Base-by-base conservation (phyloP, 2,888 invertebrate genomes). In the Acrocera orbiculus region DNA sequence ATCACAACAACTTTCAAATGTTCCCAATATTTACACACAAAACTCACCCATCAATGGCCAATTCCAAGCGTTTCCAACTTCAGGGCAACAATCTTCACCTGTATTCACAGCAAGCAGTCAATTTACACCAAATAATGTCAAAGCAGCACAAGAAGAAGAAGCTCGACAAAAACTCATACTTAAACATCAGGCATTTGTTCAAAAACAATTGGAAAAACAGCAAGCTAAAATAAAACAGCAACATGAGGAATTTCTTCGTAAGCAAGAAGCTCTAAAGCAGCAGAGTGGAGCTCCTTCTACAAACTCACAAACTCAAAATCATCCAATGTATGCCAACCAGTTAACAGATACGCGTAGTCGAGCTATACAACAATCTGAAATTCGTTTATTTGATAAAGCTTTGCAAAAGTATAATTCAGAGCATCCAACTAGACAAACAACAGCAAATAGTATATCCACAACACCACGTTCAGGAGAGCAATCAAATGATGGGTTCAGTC, bases 161-260 rank as follows among this genome's bases (percentile, higher is more conserved):
- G 78, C 80, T 42, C 69, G 76, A 43, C 75, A 76, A 45, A 67
- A 73, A 41, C 66, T 77, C 4, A 77, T 77, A 38, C 75, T 76
- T 44, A 77, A 76, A 47, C 77, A 77, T 43, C 79, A 80, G 46
- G 70, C 80, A 43, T 74, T 80, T 44, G 69, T 78, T 4, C 79
- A 81, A 46, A 79, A 76, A 47, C 80, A 80, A 47, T 80, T 81
- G 45, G 70, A 81, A 44, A 78, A 78, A 44, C 75, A 78, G 27
- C 73, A 80, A 47, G 75, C 77, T 47, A 81, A 81, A 49, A 72
- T 78, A 1, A 69, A 78, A 41, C 69, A 72, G 45, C 63, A 78
- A 17, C 80, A 82, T 43, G 70, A 73, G 42, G 74, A 76, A 37
- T 77, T 76, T 47, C 46, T 76, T 1, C 69, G 67, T 42, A 70